These are phyloP conservation scores for Amblyopsis hoosieri DNA, from an alignment of 2,797 vertebrate species.

Conservation along the genomic window DNA sequence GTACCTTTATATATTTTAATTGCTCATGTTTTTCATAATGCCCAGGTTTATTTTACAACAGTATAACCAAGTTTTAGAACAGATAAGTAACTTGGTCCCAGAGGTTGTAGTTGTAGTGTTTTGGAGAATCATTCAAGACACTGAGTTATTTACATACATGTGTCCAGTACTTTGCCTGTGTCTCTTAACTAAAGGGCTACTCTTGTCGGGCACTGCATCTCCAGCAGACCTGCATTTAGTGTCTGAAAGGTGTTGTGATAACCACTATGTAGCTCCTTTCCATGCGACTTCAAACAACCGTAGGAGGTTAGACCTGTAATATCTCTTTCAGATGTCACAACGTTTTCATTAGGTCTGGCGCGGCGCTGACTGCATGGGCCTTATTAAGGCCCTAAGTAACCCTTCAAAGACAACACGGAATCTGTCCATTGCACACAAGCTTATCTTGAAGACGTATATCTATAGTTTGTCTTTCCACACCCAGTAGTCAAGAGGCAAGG, in stretches of 20 bases:
- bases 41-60: too few relatives aligned
- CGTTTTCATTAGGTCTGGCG: slow-evolving; percentile 69
- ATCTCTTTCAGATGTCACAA: slow-evolving; percentile 59
- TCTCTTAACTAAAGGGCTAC: slow-evolving; percentile 26
- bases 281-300: slow-evolving; percentile 60
- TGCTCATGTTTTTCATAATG: too few relatives aligned
- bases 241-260: slow-evolving; percentile 62
- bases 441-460: too few relatives aligned
- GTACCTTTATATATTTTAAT: neutral
- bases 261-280: slow-evolving; percentile 69
- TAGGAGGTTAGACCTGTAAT: slow-evolving; percentile 60
- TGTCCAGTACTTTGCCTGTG: slow-evolving; percentile 9
- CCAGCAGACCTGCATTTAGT: slow-evolving; percentile 58
- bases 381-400: slow-evolving; percentile 54
- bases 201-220: slow-evolving; percentile 21
- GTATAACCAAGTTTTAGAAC: neutral
- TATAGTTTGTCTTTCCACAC: neutral
- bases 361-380: slow-evolving; percentile 28
- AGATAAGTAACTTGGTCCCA: neutral
- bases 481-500: neutral
- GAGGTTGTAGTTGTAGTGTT: too few relatives aligned
- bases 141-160: too few relatives aligned
- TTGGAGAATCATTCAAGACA: too few relatives aligned
- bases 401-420: slow-evolving; percentile 55
- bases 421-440: slow-evolving; percentile 11